Evolutionary conservation across 2,113 vertebrate species (phyloP).

Genomic region (Myocastor coypus): DNA sequence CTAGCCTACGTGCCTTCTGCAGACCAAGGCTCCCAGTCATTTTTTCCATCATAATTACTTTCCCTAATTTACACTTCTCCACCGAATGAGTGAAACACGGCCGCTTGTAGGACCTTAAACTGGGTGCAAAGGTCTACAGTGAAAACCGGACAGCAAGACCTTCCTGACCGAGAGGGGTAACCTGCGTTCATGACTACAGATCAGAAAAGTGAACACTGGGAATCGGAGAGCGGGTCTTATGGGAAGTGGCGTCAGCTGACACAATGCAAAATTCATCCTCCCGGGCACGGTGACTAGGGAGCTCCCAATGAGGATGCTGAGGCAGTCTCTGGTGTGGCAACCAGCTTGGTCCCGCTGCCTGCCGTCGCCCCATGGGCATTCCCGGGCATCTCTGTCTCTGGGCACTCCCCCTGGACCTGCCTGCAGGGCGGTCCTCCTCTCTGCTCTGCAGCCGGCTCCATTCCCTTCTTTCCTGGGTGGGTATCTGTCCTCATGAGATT

Average conservation of each 20-base stretch:
- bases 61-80: slow-evolving; percentile 65
- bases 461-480: slow-evolving; percentile 38
- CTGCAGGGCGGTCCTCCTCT: slow-evolving; percentile 55
- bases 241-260: slow-evolving; percentile 48
- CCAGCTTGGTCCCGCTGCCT: slow-evolving; percentile 68
- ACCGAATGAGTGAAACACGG: slow-evolving; percentile 31
- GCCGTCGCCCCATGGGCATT: slow-evolving; percentile 64
- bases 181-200: not conserved
- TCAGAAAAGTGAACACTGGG: not conserved
- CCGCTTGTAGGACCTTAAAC: slow-evolving; percentile 27
- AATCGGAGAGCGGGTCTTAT: slow-evolving; percentile 35
- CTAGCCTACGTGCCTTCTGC: not conserved
- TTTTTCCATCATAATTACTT: slow-evolving; percentile 39
- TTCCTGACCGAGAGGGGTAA: slow-evolving; percentile 27
- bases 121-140: slow-evolving; percentile 30
- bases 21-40: not conserved
- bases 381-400: slow-evolving; percentile 50
- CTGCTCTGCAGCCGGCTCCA: slow-evolving; percentile 20
- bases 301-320: slow-evolving; percentile 26
- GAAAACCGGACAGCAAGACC: slow-evolving; percentile 11
- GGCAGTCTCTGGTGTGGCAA: slow-evolving; percentile 35
- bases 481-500: slow-evolving; percentile 35
- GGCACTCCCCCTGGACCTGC: slow-evolving; percentile 51
- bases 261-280: slow-evolving; percentile 52
- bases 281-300: slow-evolving; percentile 38